Evolutionary conservation across 2,888 invertebrate genomes (phyloP).

Genomic region (Argyresthia albistria): DNA sequence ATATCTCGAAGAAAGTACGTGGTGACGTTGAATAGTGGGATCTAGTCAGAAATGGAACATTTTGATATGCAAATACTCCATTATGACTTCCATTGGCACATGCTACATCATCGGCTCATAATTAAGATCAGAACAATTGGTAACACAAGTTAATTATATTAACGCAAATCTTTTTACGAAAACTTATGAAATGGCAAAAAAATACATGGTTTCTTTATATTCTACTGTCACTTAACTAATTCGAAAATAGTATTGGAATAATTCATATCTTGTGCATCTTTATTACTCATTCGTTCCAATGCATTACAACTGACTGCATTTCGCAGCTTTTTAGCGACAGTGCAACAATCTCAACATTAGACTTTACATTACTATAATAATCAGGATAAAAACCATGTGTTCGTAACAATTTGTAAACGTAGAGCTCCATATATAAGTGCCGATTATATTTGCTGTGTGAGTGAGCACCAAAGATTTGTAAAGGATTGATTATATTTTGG

Average conservation of each 20-base stretch:
- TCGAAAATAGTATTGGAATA: too few species aligned
- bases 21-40: conserved; percentile 33
- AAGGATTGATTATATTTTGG: conserved; percentile 60
- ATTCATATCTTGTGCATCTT: too few species aligned
- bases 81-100: too few species aligned
- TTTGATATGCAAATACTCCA: conserved; percentile 1
- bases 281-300: too few species aligned
- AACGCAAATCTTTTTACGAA: too few species aligned
- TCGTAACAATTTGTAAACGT: conserved; percentile 49
- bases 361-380: conserved; percentile 29
- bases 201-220: conserved; percentile 12
- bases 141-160: too few species aligned
- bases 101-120: too few species aligned
- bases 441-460: conserved; percentile 56
- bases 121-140: too few species aligned
- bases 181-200: too few species aligned
- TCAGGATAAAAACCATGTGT: conserved; percentile 46
- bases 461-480: conserved; percentile 71
- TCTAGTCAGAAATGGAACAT: conserved; percentile 68
- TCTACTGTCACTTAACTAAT: too few species aligned
- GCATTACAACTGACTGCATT: conserved; percentile 42
- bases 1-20: conserved; percentile 41
- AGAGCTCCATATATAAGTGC: conserved; percentile 48
- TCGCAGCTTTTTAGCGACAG: conserved; percentile 66
- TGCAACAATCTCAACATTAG: conserved; percentile 64